Conservation (phyloP, 2,888 invertebrate genomes). For the Mimas tiliae region DNA sequence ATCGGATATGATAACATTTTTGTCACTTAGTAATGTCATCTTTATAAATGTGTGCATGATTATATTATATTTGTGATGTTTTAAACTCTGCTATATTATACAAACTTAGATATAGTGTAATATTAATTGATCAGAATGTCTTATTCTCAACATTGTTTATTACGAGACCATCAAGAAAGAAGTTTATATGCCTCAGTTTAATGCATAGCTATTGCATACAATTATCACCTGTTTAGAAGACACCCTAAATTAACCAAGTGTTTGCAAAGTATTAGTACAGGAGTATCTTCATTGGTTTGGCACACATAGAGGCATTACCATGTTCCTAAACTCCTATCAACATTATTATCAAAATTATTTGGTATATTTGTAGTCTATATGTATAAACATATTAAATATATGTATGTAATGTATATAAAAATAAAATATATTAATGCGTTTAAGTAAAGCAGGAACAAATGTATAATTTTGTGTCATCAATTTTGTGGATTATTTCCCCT, state of each 20-base stretch:
- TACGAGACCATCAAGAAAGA: constrained; percentile 60
- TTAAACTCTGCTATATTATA: constrained; percentile 39
- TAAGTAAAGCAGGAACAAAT: constrained; percentile 67
- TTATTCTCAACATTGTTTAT: constrained; percentile 55
- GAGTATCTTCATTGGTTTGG: constrained; percentile 14
- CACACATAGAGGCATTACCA: constrained; percentile 27
- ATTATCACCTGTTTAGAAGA: constrained; percentile 4
- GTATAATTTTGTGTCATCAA: constrained; percentile 55
- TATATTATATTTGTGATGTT: constrained; percentile 59
- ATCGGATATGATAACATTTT: too few relatives aligned
- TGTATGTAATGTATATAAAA: constrained; percentile 72
- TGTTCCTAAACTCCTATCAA: constrained; percentile 45
- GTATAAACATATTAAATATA: constrained; percentile 69
- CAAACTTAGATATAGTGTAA: constrained; percentile 41
- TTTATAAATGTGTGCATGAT: constrained; percentile 50
- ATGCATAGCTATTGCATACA: constrained; percentile 33
- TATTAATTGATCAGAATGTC: constrained; percentile 60
- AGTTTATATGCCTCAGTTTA: constrained; percentile 34
- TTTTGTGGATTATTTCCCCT: constrained; percentile 56
- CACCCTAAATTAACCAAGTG: background rate
- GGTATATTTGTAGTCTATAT: constrained; percentile 66
- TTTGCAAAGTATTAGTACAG: constrained; percentile 18
- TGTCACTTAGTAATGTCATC: too few relatives aligned
- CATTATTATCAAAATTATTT: constrained; percentile 68
- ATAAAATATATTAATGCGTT: constrained; percentile 72